phyloP scores from a whole-genome alignment of 2,888 invertebrate species.

The Ochropacha duplaris region DNA sequence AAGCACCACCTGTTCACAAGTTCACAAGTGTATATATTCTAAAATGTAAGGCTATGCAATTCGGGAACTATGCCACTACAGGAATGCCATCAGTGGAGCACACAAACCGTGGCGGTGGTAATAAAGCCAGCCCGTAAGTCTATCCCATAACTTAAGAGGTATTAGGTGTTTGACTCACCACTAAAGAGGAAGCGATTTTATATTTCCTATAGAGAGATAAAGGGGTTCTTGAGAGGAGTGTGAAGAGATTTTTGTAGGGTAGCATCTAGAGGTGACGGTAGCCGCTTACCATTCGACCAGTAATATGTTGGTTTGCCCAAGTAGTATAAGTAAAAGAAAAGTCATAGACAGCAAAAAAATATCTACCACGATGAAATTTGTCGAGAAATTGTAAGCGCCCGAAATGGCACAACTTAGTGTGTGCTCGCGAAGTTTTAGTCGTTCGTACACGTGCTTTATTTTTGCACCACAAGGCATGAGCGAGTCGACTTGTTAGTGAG shows the following conservation, averaged over 20 bases:
- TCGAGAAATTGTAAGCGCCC: too few relatives aligned
- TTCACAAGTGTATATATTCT: too few relatives aligned
- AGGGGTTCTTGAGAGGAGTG: background rate
- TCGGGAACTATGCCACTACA: background rate
- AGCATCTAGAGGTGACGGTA: too few relatives aligned
- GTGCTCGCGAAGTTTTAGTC: background rate
- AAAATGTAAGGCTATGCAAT: background rate
- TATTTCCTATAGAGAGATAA: too few relatives aligned
- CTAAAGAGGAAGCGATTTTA: background rate
- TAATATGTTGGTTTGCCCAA: too few relatives aligned
- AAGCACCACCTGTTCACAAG: too few relatives aligned
- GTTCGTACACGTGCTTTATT: background rate
- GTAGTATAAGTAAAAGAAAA: too few relatives aligned
- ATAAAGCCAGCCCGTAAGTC: constrained; percentile 31
- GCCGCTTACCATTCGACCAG: too few relatives aligned
- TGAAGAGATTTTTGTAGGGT: too few relatives aligned
- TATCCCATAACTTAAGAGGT: constrained; percentile 31
- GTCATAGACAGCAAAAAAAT: too few relatives aligned
- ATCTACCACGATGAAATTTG: too few relatives aligned
- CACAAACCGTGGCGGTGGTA: constrained; percentile 13
- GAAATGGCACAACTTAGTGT: too few relatives aligned
- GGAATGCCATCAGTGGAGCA: background rate
- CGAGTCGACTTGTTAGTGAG: constrained; percentile 8
- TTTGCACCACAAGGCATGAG: background rate
- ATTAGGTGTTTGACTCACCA: constrained; percentile 17